A percentile compares a stretch with the other conserved stretches of the same genome.
These are phyloP conservation scores for Halcyon smyrnensis DNA, from an alignment of 2,797 vertebrate genomes.

Conservation along the genomic window DNA sequence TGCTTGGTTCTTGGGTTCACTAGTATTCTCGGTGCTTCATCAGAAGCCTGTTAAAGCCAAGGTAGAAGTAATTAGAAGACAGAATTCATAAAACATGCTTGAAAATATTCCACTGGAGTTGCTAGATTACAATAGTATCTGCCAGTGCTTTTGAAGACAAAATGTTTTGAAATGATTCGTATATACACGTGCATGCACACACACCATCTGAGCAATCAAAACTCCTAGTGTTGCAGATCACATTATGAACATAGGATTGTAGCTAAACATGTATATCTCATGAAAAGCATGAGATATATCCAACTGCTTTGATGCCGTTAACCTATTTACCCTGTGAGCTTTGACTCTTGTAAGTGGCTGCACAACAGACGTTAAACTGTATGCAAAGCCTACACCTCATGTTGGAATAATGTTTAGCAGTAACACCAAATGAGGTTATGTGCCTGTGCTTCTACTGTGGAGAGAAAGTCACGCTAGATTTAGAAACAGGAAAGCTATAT, in stretches of 20 bases:
- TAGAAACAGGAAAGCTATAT: rapidly evolving
- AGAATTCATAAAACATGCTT: not conserved
- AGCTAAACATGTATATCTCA: not conserved
- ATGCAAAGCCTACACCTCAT: not conserved
- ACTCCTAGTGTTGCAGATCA: not conserved
- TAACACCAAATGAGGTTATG: not conserved
- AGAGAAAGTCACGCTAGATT: not conserved
- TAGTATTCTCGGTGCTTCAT: not conserved
- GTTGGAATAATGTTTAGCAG: rapidly evolving
- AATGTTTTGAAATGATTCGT: not conserved
- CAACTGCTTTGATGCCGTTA: not conserved
- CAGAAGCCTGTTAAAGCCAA: not conserved
- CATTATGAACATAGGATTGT: not conserved
- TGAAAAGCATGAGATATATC: not conserved
- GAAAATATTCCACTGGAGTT: not conserved
- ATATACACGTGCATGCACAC: rapidly evolving
- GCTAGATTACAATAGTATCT: not conserved
- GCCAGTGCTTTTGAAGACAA: not conserved
- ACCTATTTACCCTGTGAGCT: not conserved
- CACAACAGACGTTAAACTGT: not conserved
- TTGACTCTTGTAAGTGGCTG: not conserved
- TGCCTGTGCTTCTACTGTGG: not conserved
- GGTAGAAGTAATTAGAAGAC: not conserved
- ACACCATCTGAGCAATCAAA: not conserved
- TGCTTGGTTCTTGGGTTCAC: not conserved